Base-by-base conservation (phyloP, 2,797 vertebrate genomes). In the Limosa lapponica region DNA sequence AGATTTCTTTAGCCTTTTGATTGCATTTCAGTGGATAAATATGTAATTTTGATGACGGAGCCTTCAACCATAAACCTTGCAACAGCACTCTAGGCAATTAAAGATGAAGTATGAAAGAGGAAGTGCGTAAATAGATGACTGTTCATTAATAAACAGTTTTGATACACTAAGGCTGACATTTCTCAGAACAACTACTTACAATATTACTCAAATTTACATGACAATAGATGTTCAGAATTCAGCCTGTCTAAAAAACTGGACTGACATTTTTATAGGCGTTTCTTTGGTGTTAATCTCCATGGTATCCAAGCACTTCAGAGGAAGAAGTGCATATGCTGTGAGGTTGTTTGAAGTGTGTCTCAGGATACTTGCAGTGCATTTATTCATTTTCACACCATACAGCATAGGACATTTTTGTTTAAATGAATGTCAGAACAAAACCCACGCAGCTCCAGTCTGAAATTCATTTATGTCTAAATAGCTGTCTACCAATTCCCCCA, bases 341-440 rank as follows among this genome's bases (percentile, higher is more conserved):
- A 89, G 73, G 44, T n/a, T 57, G 16, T 79, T 84, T 81, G 41
- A 83, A 88, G 24, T 83, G 30, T 75, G 41, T 79, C 48, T 92
- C 66, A 85, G 62, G 32, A 73, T 54, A 89, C 37, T 77, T 73
- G 58, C 5, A 57, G 12, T 44, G 34, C 14, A 66, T 89, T 73
- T 91, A 66, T 77, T 91, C 39, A 70, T 81, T 87, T 95, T 69
- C 30, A 57, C n/a, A 59, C n/a, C 32, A 51, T 32, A 59, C 10
- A 82, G 18, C 4, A 74, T 3, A 57, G 74, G 72, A 87, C 23
- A 80, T 70, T 92, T 83, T 51, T 57, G 16, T 93, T 93, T 89
- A 87, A 87, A 71, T 46, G 57, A 92, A 87, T 16, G 59, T 82
- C 82, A 94, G 78, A 80, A 32, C 6, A 77, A 92, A 93, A 48